Evolutionary conservation across 2,113 vertebrate species (phyloP).

Genomic region (Alectura lathami): DNA sequence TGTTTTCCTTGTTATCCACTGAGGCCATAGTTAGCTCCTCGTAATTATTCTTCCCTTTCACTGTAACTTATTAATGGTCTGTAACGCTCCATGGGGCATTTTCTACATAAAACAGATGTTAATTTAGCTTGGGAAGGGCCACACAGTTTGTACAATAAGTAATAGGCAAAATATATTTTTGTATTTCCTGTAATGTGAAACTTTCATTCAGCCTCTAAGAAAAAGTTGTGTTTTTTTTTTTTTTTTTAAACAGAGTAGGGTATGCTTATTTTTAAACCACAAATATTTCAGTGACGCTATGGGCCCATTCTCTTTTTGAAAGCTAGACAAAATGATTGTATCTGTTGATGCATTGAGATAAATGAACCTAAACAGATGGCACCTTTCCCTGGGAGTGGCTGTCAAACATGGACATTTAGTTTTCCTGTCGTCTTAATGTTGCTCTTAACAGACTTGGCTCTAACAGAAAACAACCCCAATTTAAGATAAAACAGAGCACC

Average conservation of each 20-base stretch:
- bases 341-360: not conserved
- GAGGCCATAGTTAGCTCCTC: not conserved
- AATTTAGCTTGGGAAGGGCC: not conserved
- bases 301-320: not conserved
- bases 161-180: not conserved
- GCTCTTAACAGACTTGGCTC: not conserved
- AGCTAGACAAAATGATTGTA: not conserved
- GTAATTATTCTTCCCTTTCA: not conserved
- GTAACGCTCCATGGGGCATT: not conserved
- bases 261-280: not conserved
- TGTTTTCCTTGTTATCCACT: not conserved
- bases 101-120: not conserved
- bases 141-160: not conserved
- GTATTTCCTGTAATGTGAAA: constrained; percentile 13
- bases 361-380: not conserved
- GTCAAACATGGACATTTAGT: not conserved
- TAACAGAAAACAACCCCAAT: not conserved
- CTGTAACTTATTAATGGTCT: not conserved
- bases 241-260: not conserved
- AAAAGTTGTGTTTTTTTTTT: not conserved
- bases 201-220: not conserved
- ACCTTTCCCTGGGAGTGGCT: not conserved
- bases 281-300: not conserved
- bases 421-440: not conserved
- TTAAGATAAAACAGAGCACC: not conserved